A percentile compares a stretch with the other conserved stretches of the same genome.
These are phyloP conservation scores for Cygnus atratus DNA, from an alignment of 2,113 vertebrate species.

Conservation along the genomic window DNA sequence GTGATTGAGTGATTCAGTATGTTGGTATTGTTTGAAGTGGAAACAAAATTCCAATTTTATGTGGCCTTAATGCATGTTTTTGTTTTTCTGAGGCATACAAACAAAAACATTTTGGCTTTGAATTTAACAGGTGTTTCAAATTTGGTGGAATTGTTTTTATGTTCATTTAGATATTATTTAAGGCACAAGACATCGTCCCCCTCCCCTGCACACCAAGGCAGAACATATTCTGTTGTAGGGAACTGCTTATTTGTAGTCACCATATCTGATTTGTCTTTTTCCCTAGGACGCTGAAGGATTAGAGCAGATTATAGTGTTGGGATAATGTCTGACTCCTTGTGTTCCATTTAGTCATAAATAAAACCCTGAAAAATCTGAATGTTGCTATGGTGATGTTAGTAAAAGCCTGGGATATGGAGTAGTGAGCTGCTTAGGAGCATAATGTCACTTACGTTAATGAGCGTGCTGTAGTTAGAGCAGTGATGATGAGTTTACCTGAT, in stretches of 20 bases:
- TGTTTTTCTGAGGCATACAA: not conserved
- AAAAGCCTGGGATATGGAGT: conserved; percentile 46
- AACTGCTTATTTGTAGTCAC: not conserved
- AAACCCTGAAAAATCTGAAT: conserved; percentile 61
- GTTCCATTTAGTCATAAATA: conserved; percentile 75
- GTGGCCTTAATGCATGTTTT: not conserved
- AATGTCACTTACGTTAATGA: conserved; percentile 68
- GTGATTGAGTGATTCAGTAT: not conserved
- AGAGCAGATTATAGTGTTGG: conserved; percentile 74
- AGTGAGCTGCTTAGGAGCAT: conserved; percentile 41
- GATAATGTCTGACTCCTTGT: conserved; percentile 71
- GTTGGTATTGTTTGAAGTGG: not conserved
- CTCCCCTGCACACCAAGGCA: not conserved
- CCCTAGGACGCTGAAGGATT: conserved; percentile 61
- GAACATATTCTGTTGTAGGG: not conserved
- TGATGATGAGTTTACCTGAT: not conserved
- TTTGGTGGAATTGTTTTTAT: not conserved
- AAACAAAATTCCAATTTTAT: not conserved
- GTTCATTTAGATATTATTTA: not conserved
- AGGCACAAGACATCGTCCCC: not conserved
- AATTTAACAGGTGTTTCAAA: not conserved
- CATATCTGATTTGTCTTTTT: conserved; percentile 61
- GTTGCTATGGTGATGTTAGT: conserved; percentile 69
- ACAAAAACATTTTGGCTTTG: not conserved
- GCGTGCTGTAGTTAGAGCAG: not conserved